phyloP scores from a whole-genome alignment of 2,888 invertebrate species.

The Acleris cristana region DNA sequence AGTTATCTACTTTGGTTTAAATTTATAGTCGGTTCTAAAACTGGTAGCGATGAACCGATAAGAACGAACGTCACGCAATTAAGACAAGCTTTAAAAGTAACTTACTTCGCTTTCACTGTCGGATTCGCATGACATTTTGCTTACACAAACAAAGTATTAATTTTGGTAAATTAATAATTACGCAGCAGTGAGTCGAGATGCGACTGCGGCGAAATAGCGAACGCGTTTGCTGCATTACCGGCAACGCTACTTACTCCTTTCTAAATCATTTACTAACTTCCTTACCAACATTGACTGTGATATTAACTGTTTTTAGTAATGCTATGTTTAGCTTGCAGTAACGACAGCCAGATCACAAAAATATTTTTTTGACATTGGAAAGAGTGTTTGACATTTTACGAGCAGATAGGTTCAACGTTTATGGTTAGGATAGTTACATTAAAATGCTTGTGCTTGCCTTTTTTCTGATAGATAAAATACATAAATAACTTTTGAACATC shows the following conservation, averaged over 20 bases:
- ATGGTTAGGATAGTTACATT: no score
- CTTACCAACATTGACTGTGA: conserved; percentile 24
- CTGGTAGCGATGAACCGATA: conserved; percentile 17
- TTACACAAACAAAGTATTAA: neutral
- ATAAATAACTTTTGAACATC: no score
- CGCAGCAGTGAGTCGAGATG: conserved; percentile 7
- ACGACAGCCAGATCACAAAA: conserved; percentile 10
- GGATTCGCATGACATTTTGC: conserved; percentile 20
- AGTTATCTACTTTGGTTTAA: neutral
- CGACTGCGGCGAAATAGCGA: conserved; percentile 20
- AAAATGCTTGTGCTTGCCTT: no score
- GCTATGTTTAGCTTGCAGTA: conserved; percentile 24
- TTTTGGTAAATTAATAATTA: neutral
- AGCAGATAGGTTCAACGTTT: no score
- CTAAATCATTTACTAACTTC: conserved; percentile 17
- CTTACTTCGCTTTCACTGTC: conserved; percentile 34
- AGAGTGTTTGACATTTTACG: no score
- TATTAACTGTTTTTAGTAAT: conserved; percentile 15
- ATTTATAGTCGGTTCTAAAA: conserved; percentile 1
- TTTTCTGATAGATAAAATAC: no score
- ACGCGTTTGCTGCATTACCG: conserved; percentile 26
- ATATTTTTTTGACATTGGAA: no score
- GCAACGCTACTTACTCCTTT: conserved; percentile 9
- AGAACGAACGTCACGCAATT: conserved; percentile 23
- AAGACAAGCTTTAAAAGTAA: conserved; percentile 10